Percentiles rank a stretch among this genome's conserved stretches.
These are phyloP conservation scores for Brachyhypopomus occidentalis DNA, from an alignment of 2,113 vertebrate species.

Conservation along the genomic window DNA sequence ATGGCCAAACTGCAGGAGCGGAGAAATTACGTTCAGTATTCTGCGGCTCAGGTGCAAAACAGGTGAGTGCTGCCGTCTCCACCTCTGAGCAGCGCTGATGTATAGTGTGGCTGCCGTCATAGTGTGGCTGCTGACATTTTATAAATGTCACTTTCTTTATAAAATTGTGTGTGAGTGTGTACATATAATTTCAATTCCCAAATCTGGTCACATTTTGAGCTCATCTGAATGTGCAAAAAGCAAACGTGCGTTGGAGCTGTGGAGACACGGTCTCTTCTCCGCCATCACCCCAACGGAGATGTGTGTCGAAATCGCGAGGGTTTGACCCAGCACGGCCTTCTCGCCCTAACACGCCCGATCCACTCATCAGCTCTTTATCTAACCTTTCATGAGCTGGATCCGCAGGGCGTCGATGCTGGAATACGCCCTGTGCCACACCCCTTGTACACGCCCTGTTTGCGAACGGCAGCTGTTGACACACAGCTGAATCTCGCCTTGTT, in stretches of 20 bases:
- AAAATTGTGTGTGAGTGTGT: too few relatives aligned
- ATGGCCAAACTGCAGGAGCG: conserved; percentile 95
- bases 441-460: background rate
- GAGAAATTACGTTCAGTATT: conserved; percentile 95
- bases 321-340: background rate
- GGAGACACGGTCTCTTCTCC: background rate
- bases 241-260: background rate
- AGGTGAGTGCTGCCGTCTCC: conserved; percentile 73
- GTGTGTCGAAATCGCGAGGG: background rate
- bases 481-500: background rate
- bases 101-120: too few relatives aligned
- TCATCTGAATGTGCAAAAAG: background rate
- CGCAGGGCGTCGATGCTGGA: background rate
- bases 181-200: too few relatives aligned
- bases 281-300: background rate
- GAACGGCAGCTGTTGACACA: background rate
- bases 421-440: too few relatives aligned
- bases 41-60: conserved; percentile 92
- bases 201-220: too few relatives aligned
- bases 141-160: too few relatives aligned
- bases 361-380: background rate
- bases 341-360: background rate
- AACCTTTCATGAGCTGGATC: background rate
- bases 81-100: background rate
- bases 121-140: too few relatives aligned